Evolutionary conservation across 2,888 invertebrate genomes (phyloP).

Genomic region (Dryadula phaetusa): DNA sequence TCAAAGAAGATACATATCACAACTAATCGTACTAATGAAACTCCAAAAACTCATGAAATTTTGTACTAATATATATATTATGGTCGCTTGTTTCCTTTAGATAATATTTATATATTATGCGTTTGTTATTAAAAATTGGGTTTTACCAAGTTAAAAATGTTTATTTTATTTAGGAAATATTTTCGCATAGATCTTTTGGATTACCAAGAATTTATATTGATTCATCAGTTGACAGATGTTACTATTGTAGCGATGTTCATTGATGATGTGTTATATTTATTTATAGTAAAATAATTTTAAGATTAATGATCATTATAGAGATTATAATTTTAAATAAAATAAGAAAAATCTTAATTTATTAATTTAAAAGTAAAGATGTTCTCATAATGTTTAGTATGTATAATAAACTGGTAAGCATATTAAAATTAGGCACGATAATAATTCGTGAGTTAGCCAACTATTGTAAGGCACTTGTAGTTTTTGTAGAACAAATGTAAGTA

Average conservation of each 20-base stretch:
- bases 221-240: constrained; percentile 47
- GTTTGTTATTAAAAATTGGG: background rate
- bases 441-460: constrained; percentile 22
- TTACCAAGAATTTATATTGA: constrained; percentile 56
- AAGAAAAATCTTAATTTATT: too few relatives aligned
- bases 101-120: too few relatives aligned
- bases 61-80: too few relatives aligned
- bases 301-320: too few relatives aligned
- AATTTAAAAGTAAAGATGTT: constrained; percentile 10
- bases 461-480: constrained; percentile 39
- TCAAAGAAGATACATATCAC: background rate
- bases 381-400: constrained; percentile 27
- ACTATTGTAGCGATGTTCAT: constrained; percentile 1
- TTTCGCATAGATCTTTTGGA: constrained; percentile 43
- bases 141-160: background rate
- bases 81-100: background rate
- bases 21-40: background rate
- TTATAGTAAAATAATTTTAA: too few relatives aligned
- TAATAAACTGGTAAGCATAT: constrained; percentile 25
- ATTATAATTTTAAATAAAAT: too few relatives aligned
- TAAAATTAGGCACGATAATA: constrained; percentile 31
- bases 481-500: constrained; percentile 41
- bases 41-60: too few relatives aligned
- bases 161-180: background rate
- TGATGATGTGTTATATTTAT: background rate